Evolutionary conservation across 2,888 invertebrate genomes (phyloP), one percentile per base, ranked within the genome.

Genomic region (Ichneumon xanthorius): DNA sequence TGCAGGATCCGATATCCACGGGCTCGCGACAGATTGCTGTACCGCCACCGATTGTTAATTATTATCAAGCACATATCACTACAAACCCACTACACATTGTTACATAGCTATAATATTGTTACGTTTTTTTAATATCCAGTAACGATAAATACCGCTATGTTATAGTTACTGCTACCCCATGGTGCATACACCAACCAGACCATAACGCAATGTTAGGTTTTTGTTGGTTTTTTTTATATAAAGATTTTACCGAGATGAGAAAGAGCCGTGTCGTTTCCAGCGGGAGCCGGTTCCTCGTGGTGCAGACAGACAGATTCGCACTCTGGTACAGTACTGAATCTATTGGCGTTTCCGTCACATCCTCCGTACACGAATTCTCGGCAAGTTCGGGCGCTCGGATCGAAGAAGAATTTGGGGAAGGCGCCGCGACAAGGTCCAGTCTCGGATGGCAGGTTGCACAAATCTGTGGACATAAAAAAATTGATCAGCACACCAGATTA

Each of bases 261-360:
- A 9, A 90, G 84, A 9, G 90, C 89, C 6, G 94, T 94, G 58
- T 93, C 92, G 84, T 94, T 94, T 86, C 93, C 94, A 80, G 91
- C 87, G 4, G 94, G 92, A 9, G 93, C 91, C 89, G 96, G 95
- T 89, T 96, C 96, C 88, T 95, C 95, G 68, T 94, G 95, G 79
- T 95, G 95, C 82, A 96, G 92, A 93, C 98, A 98, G 90, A 97
- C 94, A 4, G 96, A 95, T 92, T 97, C 95, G 92, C 98, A 98
- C 92, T 97, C 97, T 40, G 95, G 95, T n/a, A 94, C 92, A 11
- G 95, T 95, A 82, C 96, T 96, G 94, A 98, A 98, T 77, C 97
- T 95, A 94, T 98, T 98, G 73, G 97, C 96, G 89, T 97, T 97
- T 48, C 98, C 98, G 53, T 95, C 95, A 92, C 98, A 98, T 82